Evolutionary conservation across 1,140 invertebrate species (phyloP).

Genomic region (Trichomalopsis sarcophagae): DNA sequence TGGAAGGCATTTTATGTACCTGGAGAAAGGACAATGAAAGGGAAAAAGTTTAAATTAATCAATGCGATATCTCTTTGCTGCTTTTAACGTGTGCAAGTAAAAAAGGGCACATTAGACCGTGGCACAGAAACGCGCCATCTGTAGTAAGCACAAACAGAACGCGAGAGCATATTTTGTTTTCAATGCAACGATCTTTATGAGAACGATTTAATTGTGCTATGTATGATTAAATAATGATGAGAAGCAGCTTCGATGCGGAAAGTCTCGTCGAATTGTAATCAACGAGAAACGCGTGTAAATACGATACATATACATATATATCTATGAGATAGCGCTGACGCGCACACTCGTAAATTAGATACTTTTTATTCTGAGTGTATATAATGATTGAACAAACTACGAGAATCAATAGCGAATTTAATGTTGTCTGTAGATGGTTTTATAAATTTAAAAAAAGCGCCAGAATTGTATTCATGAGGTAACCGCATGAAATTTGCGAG

Average conservation of each 20-base stretch:
- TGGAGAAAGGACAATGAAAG: constrained; percentile 5
- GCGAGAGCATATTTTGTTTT: constrained; percentile 21
- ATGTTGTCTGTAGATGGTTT: constrained; percentile 53
- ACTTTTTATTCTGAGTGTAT: constrained; percentile 48
- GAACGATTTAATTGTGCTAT: constrained; percentile 23
- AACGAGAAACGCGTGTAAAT: constrained; percentile 41
- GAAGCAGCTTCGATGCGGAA: background rate
- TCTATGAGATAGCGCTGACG: constrained; percentile 6
- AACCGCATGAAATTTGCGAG: constrained; percentile 2
- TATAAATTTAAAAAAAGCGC: constrained; percentile 55
- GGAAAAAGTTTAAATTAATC: background rate
- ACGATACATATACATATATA: constrained; percentile 31
- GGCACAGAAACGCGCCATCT: background rate
- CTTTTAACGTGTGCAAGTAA: background rate
- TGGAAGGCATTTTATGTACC: constrained; percentile 22
- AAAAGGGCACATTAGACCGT: background rate
- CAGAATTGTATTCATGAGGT: constrained; percentile 43
- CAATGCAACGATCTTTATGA: background rate
- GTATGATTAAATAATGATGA: background rate
- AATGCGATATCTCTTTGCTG: background rate
- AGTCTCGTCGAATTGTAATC: background rate
- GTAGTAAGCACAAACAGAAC: constrained; percentile 22
- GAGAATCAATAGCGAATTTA: constrained; percentile 31
- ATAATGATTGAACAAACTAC: constrained; percentile 42
- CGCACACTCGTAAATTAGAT: constrained; percentile 35